These are phyloP conservation scores for Hirundo rustica DNA, from an alignment of 2,797 vertebrate species.

Conservation along the genomic window DNA sequence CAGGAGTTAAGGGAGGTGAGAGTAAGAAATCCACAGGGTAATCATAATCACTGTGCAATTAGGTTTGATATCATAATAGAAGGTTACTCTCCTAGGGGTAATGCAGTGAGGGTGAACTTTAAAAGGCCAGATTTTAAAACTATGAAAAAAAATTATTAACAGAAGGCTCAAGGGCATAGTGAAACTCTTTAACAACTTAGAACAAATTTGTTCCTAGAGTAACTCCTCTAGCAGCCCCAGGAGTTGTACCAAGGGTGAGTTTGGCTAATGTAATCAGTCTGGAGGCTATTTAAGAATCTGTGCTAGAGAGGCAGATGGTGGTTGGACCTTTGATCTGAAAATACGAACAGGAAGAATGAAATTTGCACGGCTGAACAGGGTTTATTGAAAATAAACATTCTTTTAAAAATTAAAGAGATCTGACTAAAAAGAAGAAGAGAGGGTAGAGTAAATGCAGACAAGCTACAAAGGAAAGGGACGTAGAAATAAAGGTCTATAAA, in stretches of 20 bases:
- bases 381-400: conserved; percentile 39
- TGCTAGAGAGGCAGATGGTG: conserved; percentile 5
- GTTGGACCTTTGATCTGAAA: conserved; percentile 24
- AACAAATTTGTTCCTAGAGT: conserved; percentile 49
- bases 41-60: conserved; percentile 63
- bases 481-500: background rate
- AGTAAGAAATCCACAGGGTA: conserved; percentile 60
- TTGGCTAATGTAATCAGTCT: conserved; percentile 54
- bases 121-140: conserved; percentile 68
- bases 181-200: conserved; percentile 53
- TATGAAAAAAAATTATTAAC: conserved; percentile 62
- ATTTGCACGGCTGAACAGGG: background rate
- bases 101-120: conserved; percentile 67
- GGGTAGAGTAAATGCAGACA: background rate
- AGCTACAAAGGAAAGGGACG: background rate
- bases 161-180: conserved; percentile 67
- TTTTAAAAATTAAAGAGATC: background rate
- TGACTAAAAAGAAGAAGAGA: background rate
- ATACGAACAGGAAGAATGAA: conserved; percentile 4
- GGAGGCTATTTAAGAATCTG: conserved; percentile 32
- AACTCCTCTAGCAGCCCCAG: conserved; percentile 5
- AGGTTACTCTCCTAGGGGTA: conserved; percentile 63
- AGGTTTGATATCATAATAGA: conserved; percentile 71
- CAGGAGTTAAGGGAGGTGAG: conserved; percentile 53
- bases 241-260: conserved; percentile 40